Base-by-base conservation (phyloP, 2,888 invertebrate species). In the Pteria penguin region DNA sequence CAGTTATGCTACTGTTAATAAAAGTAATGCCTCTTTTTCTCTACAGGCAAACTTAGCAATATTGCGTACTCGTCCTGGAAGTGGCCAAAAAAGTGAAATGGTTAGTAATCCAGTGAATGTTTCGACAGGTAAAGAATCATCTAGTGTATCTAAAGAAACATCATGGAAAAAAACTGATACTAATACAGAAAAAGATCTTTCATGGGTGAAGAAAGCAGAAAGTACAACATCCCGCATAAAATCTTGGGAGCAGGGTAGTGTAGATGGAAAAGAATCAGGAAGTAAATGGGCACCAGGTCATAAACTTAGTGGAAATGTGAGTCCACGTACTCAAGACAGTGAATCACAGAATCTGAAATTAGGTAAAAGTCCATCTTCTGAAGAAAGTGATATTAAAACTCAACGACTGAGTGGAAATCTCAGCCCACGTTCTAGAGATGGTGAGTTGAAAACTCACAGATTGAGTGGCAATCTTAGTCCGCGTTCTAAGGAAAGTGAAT, bases 41-140 rank as follows among this genome's bases (percentile, higher is more conserved):
- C 68, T 77, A 2, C 61, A 61, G 18, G 73, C 62, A 55, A 63
- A 77, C 31, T 32, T 77, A 26, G 72, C 76, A 5, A 58, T 77
- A 31, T 32, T 72, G 4, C 67, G 73, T 33, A 69, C 69, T 22
- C 68, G 72, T n/a, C 76, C 76, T 26, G 76, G 76, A 29, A 63
- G 69, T 55, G 63, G 60, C 2, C 36, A 61, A 4, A 60, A 62
- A 4, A 77, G 73, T 31, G n/a, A n/a, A n/a, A n/a, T n/a, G n/a
- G n/a, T n/a, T n/a, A n/a, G n/a, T n/a, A n/a, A n/a, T n/a, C n/a
- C n/a, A n/a, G n/a, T n/a, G n/a, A 26, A 24, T 4, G 1, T 26
- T 5, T 14, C 5, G 45, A 36, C 45, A 36, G 45, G 45, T 5
- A 36, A 36, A 36, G 8, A 36, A 14, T 36, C 45, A 5, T 11